Evolutionary conservation across 2,797 vertebrate species (phyloP).

Genomic region (Apogon hyalosoma): DNA sequence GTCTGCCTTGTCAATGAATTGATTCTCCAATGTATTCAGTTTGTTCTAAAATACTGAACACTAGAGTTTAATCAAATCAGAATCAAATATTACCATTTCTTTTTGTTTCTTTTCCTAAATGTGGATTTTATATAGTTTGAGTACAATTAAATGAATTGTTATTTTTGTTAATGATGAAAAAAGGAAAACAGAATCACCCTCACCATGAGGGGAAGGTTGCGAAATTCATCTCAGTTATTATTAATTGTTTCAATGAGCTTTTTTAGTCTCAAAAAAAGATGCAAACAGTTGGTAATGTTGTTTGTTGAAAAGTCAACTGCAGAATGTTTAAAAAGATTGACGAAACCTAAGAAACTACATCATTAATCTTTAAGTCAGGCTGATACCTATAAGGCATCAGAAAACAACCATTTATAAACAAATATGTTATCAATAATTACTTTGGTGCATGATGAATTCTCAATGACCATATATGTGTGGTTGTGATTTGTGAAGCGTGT

Average conservation of each 20-base stretch:
- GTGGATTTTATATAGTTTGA: background rate
- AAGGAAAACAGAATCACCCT: background rate
- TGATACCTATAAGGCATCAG: background rate
- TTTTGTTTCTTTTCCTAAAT: background rate
- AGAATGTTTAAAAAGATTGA: background rate
- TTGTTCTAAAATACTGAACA: slow-evolving; percentile 20
- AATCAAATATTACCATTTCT: background rate
- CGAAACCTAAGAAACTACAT: background rate
- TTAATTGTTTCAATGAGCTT: no score
- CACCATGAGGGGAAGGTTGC: background rate
- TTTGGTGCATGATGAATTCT: background rate
- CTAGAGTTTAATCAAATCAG: slow-evolving; percentile 23
- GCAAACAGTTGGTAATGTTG: background rate
- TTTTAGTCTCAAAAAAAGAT: no score
- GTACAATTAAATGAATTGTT: background rate
- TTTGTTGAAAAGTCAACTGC: background rate
- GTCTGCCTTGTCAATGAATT: slow-evolving; percentile 20
- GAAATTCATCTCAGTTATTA: background rate
- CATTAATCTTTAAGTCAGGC: background rate
- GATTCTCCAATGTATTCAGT: slow-evolving; percentile 22
- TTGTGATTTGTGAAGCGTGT: slow-evolving; percentile 18
- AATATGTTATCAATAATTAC: background rate
- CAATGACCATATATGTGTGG: slow-evolving; percentile 3
- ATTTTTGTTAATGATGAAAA: background rate
- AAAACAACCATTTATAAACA: background rate